phyloP scores from a whole-genome alignment of 30 jellyfish, hydroid and myxozoan genomes.

The Nemopilema nomurai region DNA sequence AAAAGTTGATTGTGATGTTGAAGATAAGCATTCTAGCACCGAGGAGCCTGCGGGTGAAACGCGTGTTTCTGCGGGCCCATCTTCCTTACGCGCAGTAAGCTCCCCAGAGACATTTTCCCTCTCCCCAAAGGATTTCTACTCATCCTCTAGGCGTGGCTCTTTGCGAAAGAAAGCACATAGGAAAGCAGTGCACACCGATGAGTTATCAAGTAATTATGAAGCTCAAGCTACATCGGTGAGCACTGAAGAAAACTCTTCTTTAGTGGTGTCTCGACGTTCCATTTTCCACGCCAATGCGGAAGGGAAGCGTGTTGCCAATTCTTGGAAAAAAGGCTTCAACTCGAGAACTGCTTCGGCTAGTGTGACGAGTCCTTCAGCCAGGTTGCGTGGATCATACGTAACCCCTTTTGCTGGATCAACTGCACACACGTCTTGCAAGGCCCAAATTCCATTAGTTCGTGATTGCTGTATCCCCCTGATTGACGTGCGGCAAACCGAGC shows the following conservation, averaged over 20 bases:
- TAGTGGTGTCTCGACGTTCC: neutral
- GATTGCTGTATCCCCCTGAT: neutral
- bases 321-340: neutral
- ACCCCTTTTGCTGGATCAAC: too few species aligned
- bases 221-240: neutral
- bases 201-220: neutral
- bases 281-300: neutral
- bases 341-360: neutral
- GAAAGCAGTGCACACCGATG: neutral
- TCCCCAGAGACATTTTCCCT: neutral
- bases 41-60: neutral
- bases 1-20: neutral
- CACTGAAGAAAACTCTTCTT: neutral
- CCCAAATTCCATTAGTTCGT: neutral
- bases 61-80: neutral
- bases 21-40: neutral
- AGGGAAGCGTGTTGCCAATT: neutral
- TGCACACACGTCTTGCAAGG: neutral
- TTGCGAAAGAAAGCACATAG: neutral
- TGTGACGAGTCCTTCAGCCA: neutral
- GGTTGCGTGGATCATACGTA: neutral
- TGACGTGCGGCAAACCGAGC: neutral
- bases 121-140: conserved; percentile 1
- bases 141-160: conserved; percentile 15
- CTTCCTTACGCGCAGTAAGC: neutral